phyloP scores from a whole-genome alignment of 2,888 invertebrate genomes.

The Pseudeuparius sepicola region DNA sequence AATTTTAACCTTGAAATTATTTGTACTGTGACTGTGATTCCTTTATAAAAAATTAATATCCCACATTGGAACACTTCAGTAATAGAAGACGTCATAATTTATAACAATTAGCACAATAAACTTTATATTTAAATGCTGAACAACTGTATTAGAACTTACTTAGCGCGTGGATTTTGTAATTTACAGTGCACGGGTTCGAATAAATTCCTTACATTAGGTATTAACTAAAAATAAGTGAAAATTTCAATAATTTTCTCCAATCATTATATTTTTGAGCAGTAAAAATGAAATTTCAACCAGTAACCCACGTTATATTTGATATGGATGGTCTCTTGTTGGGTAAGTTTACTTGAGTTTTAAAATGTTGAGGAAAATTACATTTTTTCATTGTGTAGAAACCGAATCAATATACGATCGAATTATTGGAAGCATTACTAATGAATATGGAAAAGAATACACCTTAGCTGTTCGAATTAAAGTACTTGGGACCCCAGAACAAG shows the following conservation, averaged over 20 bases:
- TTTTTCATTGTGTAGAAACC: constrained; percentile 51
- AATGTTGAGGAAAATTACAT: constrained; percentile 4
- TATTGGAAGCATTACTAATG: constrained; percentile 55
- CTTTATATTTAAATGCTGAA: too few species aligned
- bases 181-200: too few species aligned
- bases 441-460: constrained; percentile 68
- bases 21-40: too few species aligned
- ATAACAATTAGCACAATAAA: too few species aligned
- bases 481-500: constrained; percentile 43
- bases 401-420: constrained; percentile 71
- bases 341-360: constrained; percentile 27
- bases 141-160: too few species aligned
- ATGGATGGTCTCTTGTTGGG: constrained; percentile 56
- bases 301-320: constrained; percentile 71
- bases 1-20: too few species aligned
- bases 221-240: neutral
- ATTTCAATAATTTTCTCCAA: neutral
- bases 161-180: too few species aligned
- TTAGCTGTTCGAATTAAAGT: constrained; percentile 51
- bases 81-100: too few species aligned
- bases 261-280: neutral
- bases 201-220: too few species aligned
- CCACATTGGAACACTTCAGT: too few species aligned
- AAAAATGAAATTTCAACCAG: constrained; percentile 42
- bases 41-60: too few species aligned